Conservation (phyloP, 2,797 vertebrate species). For the Acanthornis magna region DNA sequence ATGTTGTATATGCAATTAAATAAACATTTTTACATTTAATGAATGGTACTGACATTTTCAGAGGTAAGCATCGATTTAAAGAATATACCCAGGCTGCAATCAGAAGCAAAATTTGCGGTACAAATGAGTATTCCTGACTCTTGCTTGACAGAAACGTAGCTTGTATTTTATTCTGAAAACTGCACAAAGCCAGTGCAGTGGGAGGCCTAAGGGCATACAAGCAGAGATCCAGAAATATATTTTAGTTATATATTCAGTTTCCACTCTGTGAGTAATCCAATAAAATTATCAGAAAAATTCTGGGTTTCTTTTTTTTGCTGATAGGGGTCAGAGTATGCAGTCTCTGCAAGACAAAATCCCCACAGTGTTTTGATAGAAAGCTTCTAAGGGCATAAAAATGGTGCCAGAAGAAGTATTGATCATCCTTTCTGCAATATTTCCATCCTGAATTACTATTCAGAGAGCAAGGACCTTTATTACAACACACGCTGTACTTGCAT, state of each 20-base stretch:
- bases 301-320: neutral
- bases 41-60: neutral
- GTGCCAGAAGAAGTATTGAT: neutral
- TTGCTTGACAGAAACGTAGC: neutral
- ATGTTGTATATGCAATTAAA: neutral
- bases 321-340: neutral
- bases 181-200: neutral
- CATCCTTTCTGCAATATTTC: neutral
- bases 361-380: neutral
- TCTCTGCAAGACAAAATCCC: neutral
- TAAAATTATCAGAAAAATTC: neutral
- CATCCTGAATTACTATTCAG: neutral
- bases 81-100: neutral
- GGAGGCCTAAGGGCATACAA: neutral
- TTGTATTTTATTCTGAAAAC: neutral
- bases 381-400: neutral
- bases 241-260: neutral
- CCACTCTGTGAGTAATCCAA: neutral
- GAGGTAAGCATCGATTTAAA: neutral
- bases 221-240: neutral
- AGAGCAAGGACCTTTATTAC: neutral
- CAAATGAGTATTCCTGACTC: neutral
- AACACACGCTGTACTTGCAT: accelerated
- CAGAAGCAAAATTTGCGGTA: neutral
- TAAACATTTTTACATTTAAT: neutral